A percentile compares a stretch with the other conserved stretches of the same genome.
phyloP scores from a whole-genome alignment of 2,113 vertebrate species.

The Pongo abelii region DNA sequence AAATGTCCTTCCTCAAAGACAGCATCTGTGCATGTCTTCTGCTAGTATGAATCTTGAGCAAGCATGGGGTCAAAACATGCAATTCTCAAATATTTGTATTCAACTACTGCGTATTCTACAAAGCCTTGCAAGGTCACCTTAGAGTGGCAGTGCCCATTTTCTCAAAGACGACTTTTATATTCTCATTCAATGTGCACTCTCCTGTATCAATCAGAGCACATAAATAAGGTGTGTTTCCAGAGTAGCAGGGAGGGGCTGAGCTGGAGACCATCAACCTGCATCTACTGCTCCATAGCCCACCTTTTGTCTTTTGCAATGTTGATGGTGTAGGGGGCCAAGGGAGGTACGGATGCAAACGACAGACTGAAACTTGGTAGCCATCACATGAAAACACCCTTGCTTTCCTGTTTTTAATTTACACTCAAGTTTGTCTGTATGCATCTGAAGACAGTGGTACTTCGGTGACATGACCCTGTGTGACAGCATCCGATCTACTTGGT shows the following conservation, averaged over 20 bases:
- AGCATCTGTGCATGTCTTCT: neutral
- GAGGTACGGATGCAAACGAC: neutral
- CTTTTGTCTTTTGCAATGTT: neutral
- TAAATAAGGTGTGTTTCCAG: neutral
- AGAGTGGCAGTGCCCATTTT: neutral
- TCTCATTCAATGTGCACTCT: neutral
- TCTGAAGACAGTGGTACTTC: neutral
- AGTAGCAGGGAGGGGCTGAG: neutral
- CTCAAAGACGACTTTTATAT: neutral
- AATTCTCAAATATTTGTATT: neutral
- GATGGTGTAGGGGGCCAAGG: neutral
- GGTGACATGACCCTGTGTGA: neutral
- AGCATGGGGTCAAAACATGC: neutral
- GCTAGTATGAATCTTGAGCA: neutral
- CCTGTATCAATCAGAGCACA: neutral
- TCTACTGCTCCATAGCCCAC: neutral
- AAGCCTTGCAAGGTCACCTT: neutral
- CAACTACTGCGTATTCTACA: neutral
- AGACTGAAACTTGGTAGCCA: neutral
- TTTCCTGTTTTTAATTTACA: neutral
- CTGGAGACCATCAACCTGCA: neutral
- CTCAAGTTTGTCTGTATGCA: neutral
- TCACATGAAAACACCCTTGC: neutral
- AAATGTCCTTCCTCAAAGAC: neutral
- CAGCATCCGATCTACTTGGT: neutral